Evolutionary conservation across 1,140 invertebrate species (phyloP), one percentile per base, ranked within the genome.

Genomic region (Euura saliciscinereae): DNA sequence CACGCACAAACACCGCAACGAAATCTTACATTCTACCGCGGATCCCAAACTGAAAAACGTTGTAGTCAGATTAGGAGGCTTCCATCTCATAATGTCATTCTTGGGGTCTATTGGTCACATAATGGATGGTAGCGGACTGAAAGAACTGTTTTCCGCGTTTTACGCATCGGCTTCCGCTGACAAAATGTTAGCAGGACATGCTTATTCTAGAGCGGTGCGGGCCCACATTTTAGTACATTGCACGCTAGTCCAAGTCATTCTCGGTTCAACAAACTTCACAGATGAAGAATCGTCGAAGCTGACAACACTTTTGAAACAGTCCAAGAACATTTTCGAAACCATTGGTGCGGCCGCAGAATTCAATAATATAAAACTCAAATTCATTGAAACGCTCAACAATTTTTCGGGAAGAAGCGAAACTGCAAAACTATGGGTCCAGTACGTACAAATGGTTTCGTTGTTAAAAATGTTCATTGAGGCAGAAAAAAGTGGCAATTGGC

Each of bases 51-150:
- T n/a, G n/a, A n/a, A n/a, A n/a, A n/a, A n/a, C n/a, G n/a, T n/a
- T n/a, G n/a, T n/a, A n/a, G n/a, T n/a, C n/a, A n/a, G n/a, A n/a
- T n/a, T n/a, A n/a, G n/a, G n/a, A n/a, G n/a, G n/a, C n/a, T n/a
- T n/a, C n/a, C n/a, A n/a, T n/a, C n/a, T n/a, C n/a, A n/a, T n/a
- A n/a, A n/a, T n/a, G n/a, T n/a, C n/a, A n/a, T n/a, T n/a, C n/a
- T n/a, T n/a, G n/a, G n/a, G n/a, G n/a, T n/a, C n/a, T n/a, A n/a
- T n/a, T n/a, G n/a, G n/a, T n/a, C n/a, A n/a, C n/a, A n/a, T n/a
- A n/a, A 87, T 86, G 82, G 77, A 83, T 72, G 83, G 82, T 74
- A 84, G 79, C 76, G 84, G 82, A 7, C 73, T 86, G 3, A 77
- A 84, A 76, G 79, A 85, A 79, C 45, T 82, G 51, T 77, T 83